Conservation (phyloP, 2,888 invertebrate genomes). For the Scaptomyza cyrtandrae region DNA sequence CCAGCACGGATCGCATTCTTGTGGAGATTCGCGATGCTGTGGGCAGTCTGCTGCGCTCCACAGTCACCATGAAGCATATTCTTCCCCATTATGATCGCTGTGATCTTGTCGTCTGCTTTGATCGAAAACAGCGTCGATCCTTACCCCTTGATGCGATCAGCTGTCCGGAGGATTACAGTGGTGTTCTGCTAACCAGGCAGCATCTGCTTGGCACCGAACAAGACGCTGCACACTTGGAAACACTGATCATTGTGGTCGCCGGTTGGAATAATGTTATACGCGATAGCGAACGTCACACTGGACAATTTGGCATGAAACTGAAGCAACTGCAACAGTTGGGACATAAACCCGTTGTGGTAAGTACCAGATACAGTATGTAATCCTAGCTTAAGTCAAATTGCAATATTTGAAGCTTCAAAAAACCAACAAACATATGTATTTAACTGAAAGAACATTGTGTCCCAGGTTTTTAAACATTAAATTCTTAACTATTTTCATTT, state of each 20-base stretch:
- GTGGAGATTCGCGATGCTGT: constrained; percentile 86
- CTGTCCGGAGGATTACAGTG: constrained; percentile 86
- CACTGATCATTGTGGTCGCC: constrained; percentile 87
- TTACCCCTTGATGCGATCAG: constrained; percentile 85
- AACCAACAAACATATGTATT: background rate
- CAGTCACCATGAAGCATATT: constrained; percentile 86
- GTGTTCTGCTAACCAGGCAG: constrained; percentile 72
- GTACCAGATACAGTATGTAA: constrained; percentile 13
- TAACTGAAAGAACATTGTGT: background rate
- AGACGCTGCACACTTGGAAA: constrained; percentile 63
- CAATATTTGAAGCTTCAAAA: background rate
- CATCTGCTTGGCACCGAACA: constrained; percentile 66
- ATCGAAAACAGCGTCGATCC: constrained; percentile 85
- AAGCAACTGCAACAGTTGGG: constrained; percentile 88
- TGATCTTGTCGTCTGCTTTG: constrained; percentile 88
- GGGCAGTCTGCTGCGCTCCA: constrained; percentile 85
- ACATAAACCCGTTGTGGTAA: constrained; percentile 86
- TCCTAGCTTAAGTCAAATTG: background rate
- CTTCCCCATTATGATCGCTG: constrained; percentile 89
- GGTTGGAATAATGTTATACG: constrained; percentile 87
- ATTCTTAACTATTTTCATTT: no score
- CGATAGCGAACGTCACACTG: constrained; percentile 85
- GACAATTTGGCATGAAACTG: constrained; percentile 87
- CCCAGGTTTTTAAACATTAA: no score
- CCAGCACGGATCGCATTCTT: constrained; percentile 86